phyloP scores from a whole-genome alignment of 92 coral and sea anemone species.

The Zoanthus gigantus region DNA sequence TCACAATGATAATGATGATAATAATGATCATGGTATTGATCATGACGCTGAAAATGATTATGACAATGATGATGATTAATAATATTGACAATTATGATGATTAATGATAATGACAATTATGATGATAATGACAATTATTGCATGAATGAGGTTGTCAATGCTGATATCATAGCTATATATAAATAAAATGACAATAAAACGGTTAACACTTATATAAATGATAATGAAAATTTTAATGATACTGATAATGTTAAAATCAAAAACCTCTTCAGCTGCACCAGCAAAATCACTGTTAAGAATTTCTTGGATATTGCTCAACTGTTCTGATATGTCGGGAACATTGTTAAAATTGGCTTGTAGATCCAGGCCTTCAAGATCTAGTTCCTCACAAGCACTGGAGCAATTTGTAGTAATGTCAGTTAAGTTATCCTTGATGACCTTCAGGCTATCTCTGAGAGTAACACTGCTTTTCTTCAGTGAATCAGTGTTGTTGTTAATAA shows the following conservation, averaged over 20 bases:
- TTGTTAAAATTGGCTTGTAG: conserved; percentile 77
- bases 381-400: neutral
- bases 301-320: conserved; percentile 60
- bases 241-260: neutral
- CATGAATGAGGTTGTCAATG: too few species aligned
- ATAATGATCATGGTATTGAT: too few species aligned
- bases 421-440: conserved; percentile 21
- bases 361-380: conserved; percentile 1
- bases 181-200: too few species aligned
- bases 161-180: too few species aligned
- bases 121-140: too few species aligned
- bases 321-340: conserved; percentile 69
- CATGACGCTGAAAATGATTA: too few species aligned
- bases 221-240: too few species aligned
- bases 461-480: conserved; percentile 30
- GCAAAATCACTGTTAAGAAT: conserved; percentile 74
- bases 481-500: conserved; percentile 65
- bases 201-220: too few species aligned
- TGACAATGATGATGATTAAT: too few species aligned
- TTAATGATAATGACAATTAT: too few species aligned
- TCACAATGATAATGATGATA: too few species aligned
- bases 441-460: conserved; percentile 40
- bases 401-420: neutral
- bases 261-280: conserved; percentile 68
- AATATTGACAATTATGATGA: too few species aligned